Evolutionary conservation across 2,888 invertebrate genomes (phyloP).

Genomic region (Germaria angustata): DNA sequence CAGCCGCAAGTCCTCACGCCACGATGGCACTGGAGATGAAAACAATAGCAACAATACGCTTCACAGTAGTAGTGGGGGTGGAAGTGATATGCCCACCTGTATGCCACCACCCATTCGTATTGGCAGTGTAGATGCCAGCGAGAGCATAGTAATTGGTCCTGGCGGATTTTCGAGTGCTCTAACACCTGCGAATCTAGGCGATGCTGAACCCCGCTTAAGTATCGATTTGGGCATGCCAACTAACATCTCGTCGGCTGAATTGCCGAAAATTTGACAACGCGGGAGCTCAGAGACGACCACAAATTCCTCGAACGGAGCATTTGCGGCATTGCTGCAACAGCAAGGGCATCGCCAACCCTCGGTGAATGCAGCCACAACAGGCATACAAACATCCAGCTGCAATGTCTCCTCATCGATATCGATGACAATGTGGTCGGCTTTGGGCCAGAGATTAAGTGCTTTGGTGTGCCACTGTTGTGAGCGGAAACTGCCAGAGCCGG

Average conservation of each 20-base stretch:
- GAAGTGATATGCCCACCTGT: conserved; percentile 70
- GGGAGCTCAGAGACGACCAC: conserved; percentile 77
- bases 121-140: conserved; percentile 73
- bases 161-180: conserved; percentile 69
- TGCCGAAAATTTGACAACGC: conserved; percentile 80
- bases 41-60: conserved; percentile 79
- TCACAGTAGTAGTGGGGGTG: conserved; percentile 77
- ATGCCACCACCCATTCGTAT: conserved; percentile 75
- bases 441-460: conserved; percentile 78
- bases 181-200: conserved; percentile 69
- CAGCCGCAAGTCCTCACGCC: conserved; percentile 77
- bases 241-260: conserved; percentile 74
- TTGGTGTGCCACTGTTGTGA: conserved; percentile 80
- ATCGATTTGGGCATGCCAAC: conserved; percentile 76
- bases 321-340: conserved; percentile 70
- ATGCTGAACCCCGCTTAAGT: conserved; percentile 73
- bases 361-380: conserved; percentile 67
- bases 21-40: conserved; percentile 75
- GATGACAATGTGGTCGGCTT: conserved; percentile 78
- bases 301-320: conserved; percentile 76
- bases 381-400: conserved; percentile 75
- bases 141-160: conserved; percentile 70
- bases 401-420: conserved; percentile 79
- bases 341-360: conserved; percentile 65
- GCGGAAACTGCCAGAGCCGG: conserved; percentile 79